Evolutionary conservation across 2,113 vertebrate species (phyloP).

Genomic region (Xiphophorus couchianus): DNA sequence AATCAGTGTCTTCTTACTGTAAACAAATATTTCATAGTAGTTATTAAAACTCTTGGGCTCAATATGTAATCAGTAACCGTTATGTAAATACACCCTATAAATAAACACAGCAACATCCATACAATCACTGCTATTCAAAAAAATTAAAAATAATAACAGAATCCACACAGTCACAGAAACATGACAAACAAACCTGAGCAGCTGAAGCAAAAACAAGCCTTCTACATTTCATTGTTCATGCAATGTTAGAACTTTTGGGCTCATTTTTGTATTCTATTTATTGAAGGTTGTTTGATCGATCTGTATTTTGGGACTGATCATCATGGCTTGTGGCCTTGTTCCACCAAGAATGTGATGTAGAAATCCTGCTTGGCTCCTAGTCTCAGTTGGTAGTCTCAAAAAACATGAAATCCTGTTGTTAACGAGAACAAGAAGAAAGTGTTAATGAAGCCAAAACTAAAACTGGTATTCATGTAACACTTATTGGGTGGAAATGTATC

Average conservation of each 20-base stretch:
- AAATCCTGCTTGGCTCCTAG: slow-evolving; percentile 42
- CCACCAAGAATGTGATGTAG: slow-evolving; percentile 38
- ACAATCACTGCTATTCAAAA: background rate
- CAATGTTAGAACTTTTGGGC: slow-evolving; percentile 28
- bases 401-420: slow-evolving; percentile 90
- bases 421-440: background rate
- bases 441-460: background rate
- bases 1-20: background rate
- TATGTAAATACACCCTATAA: background rate
- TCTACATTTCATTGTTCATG: slow-evolving; percentile 52
- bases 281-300: slow-evolving; percentile 38
- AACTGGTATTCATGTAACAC: background rate
- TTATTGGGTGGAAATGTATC: slow-evolving; percentile 1
- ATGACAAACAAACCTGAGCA: slow-evolving; percentile 46
- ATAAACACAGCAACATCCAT: background rate
- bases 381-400: slow-evolving; percentile 81
- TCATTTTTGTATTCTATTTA: slow-evolving; percentile 19
- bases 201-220: slow-evolving; percentile 49
- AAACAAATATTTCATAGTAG: background rate
- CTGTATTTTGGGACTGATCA: slow-evolving; percentile 41
- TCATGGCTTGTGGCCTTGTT: slow-evolving; percentile 53
- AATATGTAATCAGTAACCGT: background rate
- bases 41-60: background rate
- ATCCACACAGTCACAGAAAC: slow-evolving; percentile 11
- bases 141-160: slow-evolving; percentile 17